These are phyloP conservation scores for Mobula birostris DNA, from an alignment of 2,113 vertebrate genomes.

Conservation along the genomic window DNA sequence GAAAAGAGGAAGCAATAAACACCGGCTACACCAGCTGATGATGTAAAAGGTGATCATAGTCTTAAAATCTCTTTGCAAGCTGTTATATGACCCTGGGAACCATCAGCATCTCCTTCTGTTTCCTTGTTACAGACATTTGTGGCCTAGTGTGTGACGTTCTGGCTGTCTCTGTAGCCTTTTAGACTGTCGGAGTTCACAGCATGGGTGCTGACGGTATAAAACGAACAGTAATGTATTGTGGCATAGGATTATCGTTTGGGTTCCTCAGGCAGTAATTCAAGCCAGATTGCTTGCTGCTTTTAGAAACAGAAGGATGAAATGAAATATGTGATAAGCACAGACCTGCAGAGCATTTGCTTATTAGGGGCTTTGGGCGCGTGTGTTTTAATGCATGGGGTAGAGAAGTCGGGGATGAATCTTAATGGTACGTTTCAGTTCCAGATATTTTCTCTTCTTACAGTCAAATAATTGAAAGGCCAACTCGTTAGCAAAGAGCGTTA, in stretches of 20 bases:
- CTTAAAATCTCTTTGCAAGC: not conserved
- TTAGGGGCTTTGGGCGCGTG: not conserved
- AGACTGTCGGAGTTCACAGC: constrained; percentile 1
- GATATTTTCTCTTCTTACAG: not conserved
- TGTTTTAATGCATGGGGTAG: not conserved
- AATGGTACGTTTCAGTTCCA: not conserved
- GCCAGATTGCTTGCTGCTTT: constrained; percentile 2
- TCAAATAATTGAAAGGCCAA: not conserved
- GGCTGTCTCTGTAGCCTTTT: constrained; percentile 4
- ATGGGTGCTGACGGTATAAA: not conserved
- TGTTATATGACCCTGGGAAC: not conserved
- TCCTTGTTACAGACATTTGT: constrained; percentile 34
- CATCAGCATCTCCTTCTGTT: constrained; percentile 8
- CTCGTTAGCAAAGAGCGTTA: not conserved
- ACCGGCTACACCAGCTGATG: not conserved
- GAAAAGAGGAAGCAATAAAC: not conserved
- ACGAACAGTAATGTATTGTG: constrained; percentile 14
- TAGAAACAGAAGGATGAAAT: constrained; percentile 13
- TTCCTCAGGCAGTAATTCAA: constrained; percentile 14
- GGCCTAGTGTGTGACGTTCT: constrained; percentile 19
- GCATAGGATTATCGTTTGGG: not conserved
- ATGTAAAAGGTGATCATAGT: not conserved
- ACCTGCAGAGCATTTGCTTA: not conserved
- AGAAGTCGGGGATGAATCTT: not conserved
- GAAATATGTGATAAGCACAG: not conserved